Evolutionary conservation across 2,888 invertebrate genomes (phyloP).

Genomic region (Meghimatium bilineatum): DNA sequence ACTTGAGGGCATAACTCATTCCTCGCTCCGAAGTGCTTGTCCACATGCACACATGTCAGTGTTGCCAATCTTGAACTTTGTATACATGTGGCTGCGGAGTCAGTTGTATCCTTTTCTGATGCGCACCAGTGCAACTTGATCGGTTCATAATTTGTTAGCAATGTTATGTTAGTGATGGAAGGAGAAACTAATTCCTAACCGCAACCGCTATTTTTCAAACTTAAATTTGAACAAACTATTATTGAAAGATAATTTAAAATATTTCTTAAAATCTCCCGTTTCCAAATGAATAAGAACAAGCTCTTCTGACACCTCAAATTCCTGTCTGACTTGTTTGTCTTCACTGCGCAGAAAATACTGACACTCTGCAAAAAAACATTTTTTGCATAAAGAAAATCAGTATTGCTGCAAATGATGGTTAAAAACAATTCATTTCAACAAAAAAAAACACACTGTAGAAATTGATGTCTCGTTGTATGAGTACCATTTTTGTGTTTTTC

Average conservation of each 20-base stretch:
- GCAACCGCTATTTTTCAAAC: no score
- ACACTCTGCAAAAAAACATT: neutral
- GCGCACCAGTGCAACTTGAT: no score
- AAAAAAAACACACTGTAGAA: neutral
- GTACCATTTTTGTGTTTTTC: neutral
- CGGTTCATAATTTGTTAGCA: no score
- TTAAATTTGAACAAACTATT: neutral
- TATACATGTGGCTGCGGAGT: no score
- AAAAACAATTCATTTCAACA: neutral
- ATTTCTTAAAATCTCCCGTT: neutral
- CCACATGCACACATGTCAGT: no score
- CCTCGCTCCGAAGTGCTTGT: no score
- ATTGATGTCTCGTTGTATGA: neutral
- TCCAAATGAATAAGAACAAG: neutral
- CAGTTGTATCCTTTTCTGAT: no score
- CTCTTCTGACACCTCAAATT: neutral
- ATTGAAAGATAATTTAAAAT: neutral
- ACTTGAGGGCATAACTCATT: no score
- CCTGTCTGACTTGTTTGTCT: neutral
- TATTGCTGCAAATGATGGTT: neutral
- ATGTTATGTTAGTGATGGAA: no score
- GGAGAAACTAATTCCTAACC: no score
- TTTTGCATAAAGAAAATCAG: neutral
- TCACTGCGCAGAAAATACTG: neutral
- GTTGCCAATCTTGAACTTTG: no score